Base-by-base conservation (phyloP, 2,888 invertebrate genomes). In the Hirtodrosophila alboralis region DNA sequence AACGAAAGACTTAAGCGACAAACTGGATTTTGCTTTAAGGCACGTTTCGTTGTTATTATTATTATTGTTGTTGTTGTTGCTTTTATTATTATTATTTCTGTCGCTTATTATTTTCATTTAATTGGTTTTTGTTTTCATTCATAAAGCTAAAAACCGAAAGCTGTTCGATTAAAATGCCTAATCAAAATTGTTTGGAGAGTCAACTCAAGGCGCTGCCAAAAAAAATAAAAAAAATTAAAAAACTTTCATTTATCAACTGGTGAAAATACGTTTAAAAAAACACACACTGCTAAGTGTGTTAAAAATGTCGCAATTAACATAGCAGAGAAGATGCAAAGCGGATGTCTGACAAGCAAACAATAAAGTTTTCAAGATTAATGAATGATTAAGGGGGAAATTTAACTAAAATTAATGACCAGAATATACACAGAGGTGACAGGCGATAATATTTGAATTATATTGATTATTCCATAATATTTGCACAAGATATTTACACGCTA, bases 1-100 rank as follows among this genome's bases (percentile, higher is more conserved):
- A 61, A 68, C 75, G 66, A 79, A 81, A 83, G 81, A 85, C 80
- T 85, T 67, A 78, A 63, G 83, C 68, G 65, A 72, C 75, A 76
- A 77, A 78, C 84, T 49, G 58, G 60, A 58, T 60, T 58, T 58
- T 47, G 58, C 48, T 59, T 45, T 10, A 40, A 47, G 23, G 31
- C 30, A 47, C 31, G 40, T 43, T 53, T 60, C 33, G 14, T 33
- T 41, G 13, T 4, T 7, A 30, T 12, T 45, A 34, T 34, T 66
- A 51, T 9, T 47, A 16, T 6, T 44, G 27, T 26, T 53, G 31
- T 33, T 36, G 40, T 52, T 49, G 41, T 27, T 54, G 37, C 16
- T 37, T 7, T 23, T 34, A 38, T 47, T 45, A 47, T 18, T 44
- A 8, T 23, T 23, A 8, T 6, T 23, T 6, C 23, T 7, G 23